Conservation (phyloP, 1,140 invertebrate species). For the Papilio machaon region DNA sequence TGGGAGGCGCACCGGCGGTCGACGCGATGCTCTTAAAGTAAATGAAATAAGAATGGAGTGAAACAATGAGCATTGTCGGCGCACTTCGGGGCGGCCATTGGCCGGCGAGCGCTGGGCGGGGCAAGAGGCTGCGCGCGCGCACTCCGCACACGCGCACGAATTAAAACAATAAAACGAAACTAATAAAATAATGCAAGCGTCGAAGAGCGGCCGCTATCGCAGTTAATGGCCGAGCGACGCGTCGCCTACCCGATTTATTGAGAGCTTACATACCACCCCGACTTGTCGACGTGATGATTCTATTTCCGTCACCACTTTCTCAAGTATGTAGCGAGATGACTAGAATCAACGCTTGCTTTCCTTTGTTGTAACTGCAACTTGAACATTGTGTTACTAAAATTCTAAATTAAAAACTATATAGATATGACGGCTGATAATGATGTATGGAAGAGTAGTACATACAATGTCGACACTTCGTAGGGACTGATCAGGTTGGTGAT, state of each 20-base stretch:
- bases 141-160: constrained; percentile 78
- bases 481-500: too few relatives aligned
- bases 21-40: constrained; percentile 65
- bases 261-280: constrained; percentile 45
- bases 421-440: too few relatives aligned
- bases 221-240: constrained; percentile 78
- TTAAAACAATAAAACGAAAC: constrained; percentile 82
- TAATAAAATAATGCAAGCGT: constrained; percentile 78
- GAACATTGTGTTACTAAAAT: background rate
- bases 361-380: background rate
- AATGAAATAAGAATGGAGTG: constrained; percentile 76
- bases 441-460: too few relatives aligned
- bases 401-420: too few relatives aligned
- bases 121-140: constrained; percentile 79
- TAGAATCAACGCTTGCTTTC: background rate
- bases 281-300: constrained; percentile 44
- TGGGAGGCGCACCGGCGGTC: constrained; percentile 70
- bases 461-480: too few relatives aligned
- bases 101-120: constrained; percentile 70
- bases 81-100: constrained; percentile 63
- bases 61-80: constrained; percentile 78
- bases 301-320: constrained; percentile 17
- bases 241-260: constrained; percentile 74
- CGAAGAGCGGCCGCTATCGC: constrained; percentile 74
- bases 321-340: background rate